phyloP scores from a whole-genome alignment of 2,113 vertebrate genomes.

The Empidonax alnorum region DNA sequence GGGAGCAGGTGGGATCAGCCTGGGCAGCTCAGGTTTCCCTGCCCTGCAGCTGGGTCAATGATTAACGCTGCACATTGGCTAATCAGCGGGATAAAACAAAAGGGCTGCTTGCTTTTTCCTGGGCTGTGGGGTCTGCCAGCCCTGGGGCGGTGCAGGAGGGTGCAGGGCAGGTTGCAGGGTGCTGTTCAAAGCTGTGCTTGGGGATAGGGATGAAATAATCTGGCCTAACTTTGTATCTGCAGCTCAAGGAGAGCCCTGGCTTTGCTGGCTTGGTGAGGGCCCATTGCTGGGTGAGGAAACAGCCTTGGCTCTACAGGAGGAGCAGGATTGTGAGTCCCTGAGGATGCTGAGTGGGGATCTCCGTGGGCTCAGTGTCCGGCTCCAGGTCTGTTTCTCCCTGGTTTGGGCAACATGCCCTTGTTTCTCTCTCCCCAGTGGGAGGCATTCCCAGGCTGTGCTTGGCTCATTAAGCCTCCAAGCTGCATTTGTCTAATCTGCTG shows the following conservation, averaged over 20 bases:
- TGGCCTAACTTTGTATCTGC: accelerated
- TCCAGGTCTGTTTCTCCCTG: background rate
- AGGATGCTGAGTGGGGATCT: background rate
- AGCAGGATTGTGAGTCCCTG: accelerated
- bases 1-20: background rate
- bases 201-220: background rate
- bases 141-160: background rate
- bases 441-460: background rate
- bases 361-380: accelerated
- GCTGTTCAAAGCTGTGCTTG: background rate
- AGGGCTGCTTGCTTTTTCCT: background rate
- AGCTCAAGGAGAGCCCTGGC: background rate
- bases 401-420: background rate
- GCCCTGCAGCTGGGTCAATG: constrained; percentile 33
- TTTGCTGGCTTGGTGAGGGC: background rate
- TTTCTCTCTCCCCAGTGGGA: background rate
- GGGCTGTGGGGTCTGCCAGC: background rate
- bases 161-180: background rate
- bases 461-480: background rate
- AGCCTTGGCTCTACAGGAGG: background rate
- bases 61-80: constrained; percentile 41
- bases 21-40: background rate
- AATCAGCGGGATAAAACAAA: background rate
- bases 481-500: background rate
- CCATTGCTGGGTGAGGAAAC: background rate